A percentile compares a stretch with the other conserved stretches of the same genome.
Evolutionary conservation across 2,888 invertebrate species (phyloP).

Genomic region (Empis livida): DNA sequence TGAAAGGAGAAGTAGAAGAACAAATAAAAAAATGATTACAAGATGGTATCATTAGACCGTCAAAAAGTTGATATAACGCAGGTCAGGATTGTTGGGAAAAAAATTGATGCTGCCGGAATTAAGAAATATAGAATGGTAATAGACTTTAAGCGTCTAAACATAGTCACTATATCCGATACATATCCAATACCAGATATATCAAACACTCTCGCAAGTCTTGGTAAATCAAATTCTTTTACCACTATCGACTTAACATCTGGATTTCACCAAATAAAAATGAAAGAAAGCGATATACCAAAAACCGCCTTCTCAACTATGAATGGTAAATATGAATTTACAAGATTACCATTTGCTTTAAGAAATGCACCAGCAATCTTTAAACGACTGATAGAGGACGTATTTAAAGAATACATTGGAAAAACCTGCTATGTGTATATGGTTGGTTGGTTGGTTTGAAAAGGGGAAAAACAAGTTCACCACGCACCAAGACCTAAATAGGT

Average conservation of each 20-base stretch:
- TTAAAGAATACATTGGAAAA: constrained; percentile 8
- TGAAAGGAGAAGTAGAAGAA: too few relatives aligned
- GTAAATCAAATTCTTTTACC: too few relatives aligned
- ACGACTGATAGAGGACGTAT: constrained; percentile 13
- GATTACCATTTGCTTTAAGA: constrained; percentile 5
- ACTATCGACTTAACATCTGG: too few relatives aligned
- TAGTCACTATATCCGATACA: constrained; percentile 13
- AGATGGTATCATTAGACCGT: too few relatives aligned
- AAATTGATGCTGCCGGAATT: too few relatives aligned
- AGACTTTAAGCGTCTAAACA: constrained; percentile 14
- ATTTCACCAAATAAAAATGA: constrained; percentile 10
- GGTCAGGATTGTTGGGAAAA: too few relatives aligned
- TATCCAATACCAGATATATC: constrained; percentile 6
- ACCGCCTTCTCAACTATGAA: constrained; percentile 11
- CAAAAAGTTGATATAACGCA: too few relatives aligned
- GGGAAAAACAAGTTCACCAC: constrained; percentile 5
- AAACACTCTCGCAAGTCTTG: constrained; percentile 12
- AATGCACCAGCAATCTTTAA: constrained; percentile 6
- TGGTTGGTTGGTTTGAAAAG: constrained; percentile 10
- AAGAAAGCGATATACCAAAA: constrained; percentile 5
- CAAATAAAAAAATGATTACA: too few relatives aligned
- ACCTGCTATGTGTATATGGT: constrained; percentile 12
- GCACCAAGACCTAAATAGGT: constrained; percentile 5
- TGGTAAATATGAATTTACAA: constrained; percentile 10
- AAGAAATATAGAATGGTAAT: too few relatives aligned